Evolutionary conservation across 2,797 vertebrate species (phyloP).

Genomic region (Momotus momota): DNA sequence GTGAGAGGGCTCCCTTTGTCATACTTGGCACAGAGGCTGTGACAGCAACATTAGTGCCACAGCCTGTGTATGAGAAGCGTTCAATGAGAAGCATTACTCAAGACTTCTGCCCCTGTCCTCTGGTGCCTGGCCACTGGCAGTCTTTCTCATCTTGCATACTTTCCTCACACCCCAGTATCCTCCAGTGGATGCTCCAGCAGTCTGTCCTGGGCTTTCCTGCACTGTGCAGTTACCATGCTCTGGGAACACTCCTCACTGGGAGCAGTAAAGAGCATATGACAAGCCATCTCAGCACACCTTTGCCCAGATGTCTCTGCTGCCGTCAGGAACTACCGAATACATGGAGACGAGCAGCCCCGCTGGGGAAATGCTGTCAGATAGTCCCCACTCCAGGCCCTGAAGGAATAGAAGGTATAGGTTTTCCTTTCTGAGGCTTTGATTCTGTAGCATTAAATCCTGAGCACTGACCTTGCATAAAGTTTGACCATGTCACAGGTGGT

Average conservation of each 20-base stretch:
- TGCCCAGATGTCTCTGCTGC: fast-evolving
- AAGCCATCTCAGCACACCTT: not conserved
- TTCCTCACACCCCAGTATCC: fast-evolving
- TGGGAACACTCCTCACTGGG: not conserved
- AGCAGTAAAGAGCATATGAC: not conserved
- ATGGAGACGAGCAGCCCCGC: not conserved
- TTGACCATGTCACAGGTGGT: not conserved
- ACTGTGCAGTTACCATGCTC: not conserved
- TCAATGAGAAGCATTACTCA: not conserved
- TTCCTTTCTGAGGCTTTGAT: not conserved
- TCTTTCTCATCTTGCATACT: not conserved
- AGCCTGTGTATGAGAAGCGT: fast-evolving
- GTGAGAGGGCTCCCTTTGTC: not conserved
- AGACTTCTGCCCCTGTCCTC: not conserved
- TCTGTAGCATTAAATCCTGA: not conserved
- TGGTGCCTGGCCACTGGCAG: not conserved
- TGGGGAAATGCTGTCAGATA: not conserved
- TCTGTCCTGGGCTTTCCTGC: not conserved
- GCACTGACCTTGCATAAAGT: not conserved
- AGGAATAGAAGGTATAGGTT: not conserved
- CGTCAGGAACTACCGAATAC: not conserved
- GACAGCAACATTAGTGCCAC: not conserved
- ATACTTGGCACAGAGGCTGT: not conserved
- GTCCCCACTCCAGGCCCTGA: fast-evolving
- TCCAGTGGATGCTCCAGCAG: not conserved